Conservation (phyloP, 1,140 invertebrate species). For the Drosophila ogumai region DNA sequence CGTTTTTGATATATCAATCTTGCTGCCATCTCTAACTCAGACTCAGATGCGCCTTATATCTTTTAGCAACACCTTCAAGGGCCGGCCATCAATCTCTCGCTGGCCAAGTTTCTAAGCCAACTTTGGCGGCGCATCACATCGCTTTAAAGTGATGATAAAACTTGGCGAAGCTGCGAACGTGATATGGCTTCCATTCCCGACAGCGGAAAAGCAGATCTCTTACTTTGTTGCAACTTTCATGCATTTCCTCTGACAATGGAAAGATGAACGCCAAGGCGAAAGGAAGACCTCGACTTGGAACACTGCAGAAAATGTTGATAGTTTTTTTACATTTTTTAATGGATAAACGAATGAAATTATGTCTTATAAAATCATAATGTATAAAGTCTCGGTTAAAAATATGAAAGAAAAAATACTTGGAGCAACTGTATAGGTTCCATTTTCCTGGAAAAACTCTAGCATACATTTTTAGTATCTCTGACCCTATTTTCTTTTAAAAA, state of each 20-base stretch:
- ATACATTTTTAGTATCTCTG: accelerated
- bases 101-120: conserved; percentile 40
- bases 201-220: conserved; percentile 9
- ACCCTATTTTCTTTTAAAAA: neutral
- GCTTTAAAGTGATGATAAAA: conserved; percentile 35
- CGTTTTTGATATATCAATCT: neutral
- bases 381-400: too few species aligned
- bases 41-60: conserved; percentile 19
- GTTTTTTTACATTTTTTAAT: neutral
- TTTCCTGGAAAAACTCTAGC: neutral
- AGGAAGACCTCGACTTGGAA: conserved; percentile 21
- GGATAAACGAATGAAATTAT: neutral
- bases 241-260: conserved; percentile 26
- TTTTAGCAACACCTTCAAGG: conserved; percentile 22
- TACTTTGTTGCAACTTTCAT: conserved; percentile 56
- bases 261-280: neutral
- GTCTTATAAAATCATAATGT: too few species aligned
- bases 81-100: conserved; percentile 25
- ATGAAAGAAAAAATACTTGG: too few species aligned
- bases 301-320: conserved; percentile 7
- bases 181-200: conserved; percentile 15
- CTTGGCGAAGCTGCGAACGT: conserved; percentile 28
- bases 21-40: neutral
- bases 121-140: conserved; percentile 31
- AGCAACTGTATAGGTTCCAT: neutral